Conservation (phyloP, 2,888 invertebrate species). For the Drosophila peninsularis region DNA sequence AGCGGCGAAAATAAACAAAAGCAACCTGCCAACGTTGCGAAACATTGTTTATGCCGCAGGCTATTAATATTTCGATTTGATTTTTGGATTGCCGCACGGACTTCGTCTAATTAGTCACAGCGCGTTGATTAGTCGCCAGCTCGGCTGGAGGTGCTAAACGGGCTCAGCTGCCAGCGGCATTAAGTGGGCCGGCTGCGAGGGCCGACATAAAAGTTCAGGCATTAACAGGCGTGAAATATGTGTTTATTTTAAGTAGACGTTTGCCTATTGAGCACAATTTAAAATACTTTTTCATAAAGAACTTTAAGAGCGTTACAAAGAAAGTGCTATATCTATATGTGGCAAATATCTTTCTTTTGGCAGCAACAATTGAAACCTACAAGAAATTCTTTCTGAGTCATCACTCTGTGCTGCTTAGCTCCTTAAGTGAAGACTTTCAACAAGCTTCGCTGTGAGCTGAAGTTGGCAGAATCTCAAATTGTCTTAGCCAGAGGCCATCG, state of each 20-base stretch:
- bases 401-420: not conserved
- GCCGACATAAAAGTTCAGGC: not conserved
- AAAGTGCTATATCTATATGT: no score
- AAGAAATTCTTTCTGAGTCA: no score
- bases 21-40: conserved; percentile 13
- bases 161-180: conserved; percentile 27
- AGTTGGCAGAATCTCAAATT: not conserved
- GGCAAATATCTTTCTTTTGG: no score
- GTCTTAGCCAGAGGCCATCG: not conserved
- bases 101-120: conserved; percentile 57
- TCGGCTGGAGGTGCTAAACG: conserved; percentile 19
- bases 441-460: not conserved
- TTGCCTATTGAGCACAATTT: not conserved
- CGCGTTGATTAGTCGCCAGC: conserved; percentile 26
- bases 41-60: conserved; percentile 32
- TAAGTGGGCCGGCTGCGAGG: conserved; percentile 19
- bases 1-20: conserved; percentile 9
- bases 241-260: no score
- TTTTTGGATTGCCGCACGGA: conserved; percentile 49
- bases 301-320: no score
- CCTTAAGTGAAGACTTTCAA: not conserved
- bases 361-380: no score
- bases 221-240: not conserved
- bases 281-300: no score
- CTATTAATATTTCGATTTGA: conserved; percentile 67